Evolutionary conservation across 2,888 invertebrate genomes (phyloP).

Genomic region (Netelia inedita): DNA sequence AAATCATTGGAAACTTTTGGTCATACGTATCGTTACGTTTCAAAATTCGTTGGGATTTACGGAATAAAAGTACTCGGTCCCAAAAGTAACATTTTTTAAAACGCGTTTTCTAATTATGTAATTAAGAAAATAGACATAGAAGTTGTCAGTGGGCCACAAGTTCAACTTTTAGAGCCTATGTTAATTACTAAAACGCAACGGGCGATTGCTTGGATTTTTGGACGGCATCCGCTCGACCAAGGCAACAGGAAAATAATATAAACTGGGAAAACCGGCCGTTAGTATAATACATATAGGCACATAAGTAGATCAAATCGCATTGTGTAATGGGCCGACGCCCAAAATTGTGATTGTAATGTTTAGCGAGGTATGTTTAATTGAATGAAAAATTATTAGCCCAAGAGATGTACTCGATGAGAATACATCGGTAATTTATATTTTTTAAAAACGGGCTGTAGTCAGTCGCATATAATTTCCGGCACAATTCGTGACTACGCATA

Average conservation of each 20-base stretch:
- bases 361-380: background rate
- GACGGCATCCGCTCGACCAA: too few relatives aligned
- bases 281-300: background rate
- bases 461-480: background rate
- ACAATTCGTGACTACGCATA: background rate
- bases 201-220: too few relatives aligned
- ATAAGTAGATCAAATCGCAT: constrained; percentile 24
- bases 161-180: too few relatives aligned
- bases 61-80: too few relatives aligned
- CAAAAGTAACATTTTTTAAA: too few relatives aligned
- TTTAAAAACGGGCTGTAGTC: background rate
- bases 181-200: too few relatives aligned
- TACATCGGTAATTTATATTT: constrained; percentile 17
- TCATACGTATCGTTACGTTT: background rate
- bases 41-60: background rate
- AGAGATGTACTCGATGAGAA: background rate
- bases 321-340: constrained; percentile 18
- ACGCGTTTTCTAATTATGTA: too few relatives aligned
- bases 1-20: background rate
- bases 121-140: too few relatives aligned
- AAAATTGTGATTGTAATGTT: constrained; percentile 29
- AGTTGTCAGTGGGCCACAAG: too few relatives aligned
- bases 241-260: too few relatives aligned
- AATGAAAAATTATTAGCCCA: background rate
- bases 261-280: background rate